A percentile compares a stretch with the other conserved stretches of the same genome.
phyloP scores from a whole-genome alignment of 2,113 vertebrate species.

The Butastur rufipennis region DNA sequence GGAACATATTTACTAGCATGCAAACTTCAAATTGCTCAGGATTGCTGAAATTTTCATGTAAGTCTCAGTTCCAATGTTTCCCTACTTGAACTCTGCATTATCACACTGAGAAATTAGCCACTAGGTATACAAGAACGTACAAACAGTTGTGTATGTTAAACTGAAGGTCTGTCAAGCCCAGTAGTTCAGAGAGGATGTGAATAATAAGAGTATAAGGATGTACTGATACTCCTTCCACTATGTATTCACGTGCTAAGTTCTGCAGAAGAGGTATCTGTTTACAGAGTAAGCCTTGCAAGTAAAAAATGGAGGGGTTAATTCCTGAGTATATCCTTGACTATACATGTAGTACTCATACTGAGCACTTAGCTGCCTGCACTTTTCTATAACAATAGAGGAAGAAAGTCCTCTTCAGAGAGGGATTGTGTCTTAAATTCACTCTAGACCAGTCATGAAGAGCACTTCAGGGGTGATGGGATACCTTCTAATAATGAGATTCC shows the following conservation, averaged over 20 bases:
- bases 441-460: not conserved
- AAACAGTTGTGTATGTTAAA: not conserved
- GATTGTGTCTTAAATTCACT: not conserved
- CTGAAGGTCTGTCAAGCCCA: not conserved
- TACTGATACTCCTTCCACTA: not conserved
- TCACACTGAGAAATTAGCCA: not conserved
- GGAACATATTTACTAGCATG: not conserved
- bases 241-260: not conserved
- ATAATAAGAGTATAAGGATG: not conserved
- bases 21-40: not conserved
- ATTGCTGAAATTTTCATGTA: not conserved
- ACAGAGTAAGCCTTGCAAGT: not conserved
- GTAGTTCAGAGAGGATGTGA: not conserved
- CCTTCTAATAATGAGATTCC: not conserved
- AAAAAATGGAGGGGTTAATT: not conserved
- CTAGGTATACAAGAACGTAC: not conserved
- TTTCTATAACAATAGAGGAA: not conserved
- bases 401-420: not conserved
- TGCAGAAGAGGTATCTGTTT: not conserved
- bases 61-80: not conserved
- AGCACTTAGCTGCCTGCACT: not conserved
- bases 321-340: not conserved
- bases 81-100: not conserved
- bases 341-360: not conserved
- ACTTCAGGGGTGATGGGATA: not conserved